Evolutionary conservation across 2,113 vertebrate species (phyloP).

Genomic region (Pithys albifrons): DNA sequence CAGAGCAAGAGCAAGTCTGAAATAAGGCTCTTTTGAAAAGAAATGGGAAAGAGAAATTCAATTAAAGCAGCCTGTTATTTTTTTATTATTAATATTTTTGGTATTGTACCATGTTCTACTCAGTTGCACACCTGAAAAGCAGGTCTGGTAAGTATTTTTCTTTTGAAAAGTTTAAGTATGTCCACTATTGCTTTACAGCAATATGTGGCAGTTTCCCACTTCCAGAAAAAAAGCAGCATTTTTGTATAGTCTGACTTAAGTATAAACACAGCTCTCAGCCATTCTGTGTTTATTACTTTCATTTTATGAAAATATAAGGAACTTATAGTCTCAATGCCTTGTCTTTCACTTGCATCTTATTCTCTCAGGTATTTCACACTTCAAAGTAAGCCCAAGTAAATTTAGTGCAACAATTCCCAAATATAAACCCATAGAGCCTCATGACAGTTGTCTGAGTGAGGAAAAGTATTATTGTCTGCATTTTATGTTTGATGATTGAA

Average conservation of each 20-base stretch:
- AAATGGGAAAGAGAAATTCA: neutral
- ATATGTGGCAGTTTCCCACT: neutral
- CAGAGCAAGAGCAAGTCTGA: neutral
- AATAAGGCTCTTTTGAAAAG: neutral
- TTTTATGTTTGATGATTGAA: neutral
- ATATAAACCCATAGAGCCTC: neutral
- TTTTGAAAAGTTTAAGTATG: neutral
- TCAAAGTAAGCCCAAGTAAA: neutral
- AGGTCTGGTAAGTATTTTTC: neutral
- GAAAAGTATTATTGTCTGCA: neutral
- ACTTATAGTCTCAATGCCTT: neutral
- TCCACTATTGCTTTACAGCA: neutral
- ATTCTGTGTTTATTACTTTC: neutral
- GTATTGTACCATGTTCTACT: neutral
- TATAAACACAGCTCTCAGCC: neutral
- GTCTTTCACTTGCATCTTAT: neutral
- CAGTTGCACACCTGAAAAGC: neutral
- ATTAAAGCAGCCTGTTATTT: neutral
- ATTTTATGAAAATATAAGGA: neutral
- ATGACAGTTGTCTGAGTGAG: neutral
- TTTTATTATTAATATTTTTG: neutral
- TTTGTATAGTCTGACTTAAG: neutral
- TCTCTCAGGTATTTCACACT: neutral
- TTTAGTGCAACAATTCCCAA: neutral
- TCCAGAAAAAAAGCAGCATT: neutral